Base-by-base conservation (phyloP, 1,140 invertebrate genomes). In the Tetramorium simillimum region DNA sequence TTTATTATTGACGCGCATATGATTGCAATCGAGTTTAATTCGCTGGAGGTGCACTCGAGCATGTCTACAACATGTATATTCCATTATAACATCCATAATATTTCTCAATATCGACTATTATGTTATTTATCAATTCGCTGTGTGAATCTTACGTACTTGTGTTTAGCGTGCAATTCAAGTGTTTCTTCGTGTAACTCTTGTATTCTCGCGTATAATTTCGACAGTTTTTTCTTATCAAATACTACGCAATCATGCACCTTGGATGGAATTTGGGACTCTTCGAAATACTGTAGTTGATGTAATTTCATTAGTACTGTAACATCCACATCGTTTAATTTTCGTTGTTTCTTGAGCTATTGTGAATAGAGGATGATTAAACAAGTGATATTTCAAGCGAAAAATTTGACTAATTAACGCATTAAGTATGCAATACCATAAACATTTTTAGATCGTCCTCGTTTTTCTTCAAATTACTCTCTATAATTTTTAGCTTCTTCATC, bases 251-350 rank as follows among this genome's bases (percentile, higher is more conserved):
- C 94, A 3, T 93, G 92, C n/a, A 97, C 93, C 72, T 96, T 95
- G 9, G 94, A 94, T 24, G 95, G 94, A 46, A 95, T 92, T 6
- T 95, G 90, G 10, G 96, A 95, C 3, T 95, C 91, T 53, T 91
- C 92, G 62, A 97, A 95, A 91, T 97, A 95, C 91, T 97, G 96
- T 43, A 97, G 92, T 92, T 97, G 97, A 92, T 97, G 95, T 75
- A 97, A 94, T 78, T 96, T 96, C 60, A 97, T 86, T 12, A 97
- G 94, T 0, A 97, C 96, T 16, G 96, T 96, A 4, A 97, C 95
- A 76, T 96, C 95, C 0, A 97, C 95, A 81, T 97, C 95, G 91
- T 98, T 98, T 70, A 98, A 93, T 90, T 96, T 96, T 43, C 95
- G 92, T 91, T 97, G 97, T 85, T 97, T 97, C 88, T 97, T 96